Conservation (phyloP, 2,113 vertebrate genomes). For the Balaenoptera acutorostrata region DNA sequence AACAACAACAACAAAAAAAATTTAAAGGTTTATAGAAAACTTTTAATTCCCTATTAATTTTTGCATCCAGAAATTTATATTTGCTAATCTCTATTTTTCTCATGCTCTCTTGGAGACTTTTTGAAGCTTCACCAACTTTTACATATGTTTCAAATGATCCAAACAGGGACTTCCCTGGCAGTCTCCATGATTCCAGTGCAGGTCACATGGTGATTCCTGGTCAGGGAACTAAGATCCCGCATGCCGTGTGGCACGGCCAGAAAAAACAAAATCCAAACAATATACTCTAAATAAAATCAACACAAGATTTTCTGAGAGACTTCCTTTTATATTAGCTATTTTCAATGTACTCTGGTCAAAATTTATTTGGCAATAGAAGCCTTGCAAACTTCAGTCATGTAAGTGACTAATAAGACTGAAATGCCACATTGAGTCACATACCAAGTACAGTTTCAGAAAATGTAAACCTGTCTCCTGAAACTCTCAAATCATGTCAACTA, state of each 20-base stretch:
- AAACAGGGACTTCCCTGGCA: neutral
- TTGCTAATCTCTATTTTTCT: slow-evolving; percentile 3
- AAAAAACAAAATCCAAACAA: neutral
- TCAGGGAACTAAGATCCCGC: no score
- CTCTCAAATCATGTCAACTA: neutral
- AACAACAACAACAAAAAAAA: neutral
- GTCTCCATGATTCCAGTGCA: no score
- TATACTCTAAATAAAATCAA: slow-evolving; percentile 8
- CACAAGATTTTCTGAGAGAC: neutral
- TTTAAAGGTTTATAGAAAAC: neutral
- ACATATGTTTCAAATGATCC: neutral
- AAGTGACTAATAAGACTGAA: slow-evolving; percentile 9
- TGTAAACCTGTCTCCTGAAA: slow-evolving; percentile 23
- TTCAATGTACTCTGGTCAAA: neutral
- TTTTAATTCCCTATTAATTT: neutral
- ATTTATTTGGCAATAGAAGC: slow-evolving; percentile 23
- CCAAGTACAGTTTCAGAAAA: slow-evolving; percentile 29
- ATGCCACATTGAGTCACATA: neutral
- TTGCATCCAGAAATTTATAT: slow-evolving; percentile 24
- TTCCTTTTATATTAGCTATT: neutral
- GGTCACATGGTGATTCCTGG: no score
- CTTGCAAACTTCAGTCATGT: neutral
- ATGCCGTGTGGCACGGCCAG: no score
- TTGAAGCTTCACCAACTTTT: slow-evolving; percentile 25
- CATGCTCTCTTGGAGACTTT: slow-evolving; percentile 34